A percentile compares a stretch with the other conserved stretches of the same genome.
phyloP scores from a whole-genome alignment of 92 coral and sea anemone species.

The Siderastrea siderea region DNA sequence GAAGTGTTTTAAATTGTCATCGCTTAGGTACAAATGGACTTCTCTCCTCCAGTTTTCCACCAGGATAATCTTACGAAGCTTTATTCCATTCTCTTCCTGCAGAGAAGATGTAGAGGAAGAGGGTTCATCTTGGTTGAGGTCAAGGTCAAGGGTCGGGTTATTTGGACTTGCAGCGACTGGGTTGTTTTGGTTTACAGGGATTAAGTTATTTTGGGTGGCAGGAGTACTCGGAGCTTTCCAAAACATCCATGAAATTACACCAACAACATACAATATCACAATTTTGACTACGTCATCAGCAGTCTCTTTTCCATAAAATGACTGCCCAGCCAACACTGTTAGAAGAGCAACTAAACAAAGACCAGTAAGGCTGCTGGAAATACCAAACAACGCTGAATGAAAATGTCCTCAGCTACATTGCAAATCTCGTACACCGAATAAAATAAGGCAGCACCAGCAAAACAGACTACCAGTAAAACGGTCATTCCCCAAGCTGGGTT shows the following conservation, averaged over 20 bases:
- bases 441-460: not conserved
- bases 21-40: no score
- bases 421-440: not conserved
- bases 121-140: not conserved
- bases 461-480: not conserved
- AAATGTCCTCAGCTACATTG: not conserved
- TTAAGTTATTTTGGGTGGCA: no score
- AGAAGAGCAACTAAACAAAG: constrained; percentile 4
- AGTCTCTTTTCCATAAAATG: constrained; percentile 21
- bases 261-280: not conserved
- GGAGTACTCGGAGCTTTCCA: no score
- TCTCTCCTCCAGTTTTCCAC: no score
- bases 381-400: not conserved
- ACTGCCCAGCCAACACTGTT: constrained; percentile 17
- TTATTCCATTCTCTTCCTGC: no score
- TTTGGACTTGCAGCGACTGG: not conserved
- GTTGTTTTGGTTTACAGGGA: not conserved
- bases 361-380: constrained; percentile 5
- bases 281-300: constrained; percentile 8
- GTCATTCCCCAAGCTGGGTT: constrained; percentile 21
- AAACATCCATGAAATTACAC: not conserved
- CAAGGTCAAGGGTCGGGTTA: no score
- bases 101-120: not conserved
- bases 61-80: no score
- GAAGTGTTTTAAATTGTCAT: no score